Evolutionary conservation across 23 tunicate genomes (phyloP), one percentile per base, ranked within the genome.

Genomic region (Ciona savignyi): DNA sequence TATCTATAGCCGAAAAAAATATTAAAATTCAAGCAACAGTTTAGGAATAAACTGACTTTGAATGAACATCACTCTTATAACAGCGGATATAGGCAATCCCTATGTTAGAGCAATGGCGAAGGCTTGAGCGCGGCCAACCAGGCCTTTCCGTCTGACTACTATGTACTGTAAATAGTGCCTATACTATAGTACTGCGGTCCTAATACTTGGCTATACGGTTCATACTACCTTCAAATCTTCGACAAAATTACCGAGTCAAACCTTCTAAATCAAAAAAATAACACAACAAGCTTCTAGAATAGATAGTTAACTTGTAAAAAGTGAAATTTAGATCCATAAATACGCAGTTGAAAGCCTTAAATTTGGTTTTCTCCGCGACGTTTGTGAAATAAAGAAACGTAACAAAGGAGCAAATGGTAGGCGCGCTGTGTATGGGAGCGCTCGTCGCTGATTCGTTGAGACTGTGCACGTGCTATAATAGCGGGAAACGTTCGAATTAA

Each of bases 401-500:
- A 80, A 88, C 82, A 88, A 84, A 77, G 74, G 85, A 68, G 67
- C 70, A 63, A 75, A 74, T 66, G 72, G 67, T 75, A 68, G 72
- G 80, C 83, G 93, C 93, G 86, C 87, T 66, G 34, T 32, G 60
- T 77, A 66, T 26, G 65, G 32, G 67, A 30, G 66, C 27, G 32
- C 67, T 76, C 27, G 26, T 30, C 69, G 81, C 68, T 82, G 96
- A 88, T 88, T 88, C 88, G 96, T 61, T 34, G 65, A 63, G 23
- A 62, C 25, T 33, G 33, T 33, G 67, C 96, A 88, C 96, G 96
- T 88, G 96, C 78, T 71, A 35, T 22, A 78, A 51, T 30, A 81
- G 96, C 96, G 96, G 87, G 96, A 87, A 88, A 49, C 29, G 62
- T 88, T 88, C 61, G 78, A 88, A 75, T 51, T 25, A 42, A 42